Base-by-base conservation (phyloP, 2,797 vertebrate genomes). In the Varecia variegata region DNA sequence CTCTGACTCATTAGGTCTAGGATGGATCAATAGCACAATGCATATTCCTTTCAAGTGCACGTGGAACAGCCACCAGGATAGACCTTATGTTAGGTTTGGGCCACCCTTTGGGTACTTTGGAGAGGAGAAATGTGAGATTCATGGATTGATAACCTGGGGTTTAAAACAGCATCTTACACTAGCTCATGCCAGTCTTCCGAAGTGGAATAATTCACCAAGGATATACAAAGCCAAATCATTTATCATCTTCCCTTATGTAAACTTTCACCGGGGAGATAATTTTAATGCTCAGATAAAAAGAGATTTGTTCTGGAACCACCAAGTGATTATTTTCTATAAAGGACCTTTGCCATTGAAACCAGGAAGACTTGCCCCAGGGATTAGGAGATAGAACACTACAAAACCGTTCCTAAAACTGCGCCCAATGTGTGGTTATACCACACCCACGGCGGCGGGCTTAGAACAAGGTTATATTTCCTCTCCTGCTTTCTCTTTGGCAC, bases 401-500 rank as follows among this genome's bases (percentile, higher is more conserved):
- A 54, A 97, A 95, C 76, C 93, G 25, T 92, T 95, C 87, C 45
- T 97, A 89, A 84, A 89, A 93, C 81, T 94, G 82, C 90, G 70
- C 58, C 70, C 94, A 60, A 56, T 56, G 88, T 97, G 94, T 97
- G 89, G 87, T 92, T 84, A 90, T 50, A 88, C 65, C 92, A 83
- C 58, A 87, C 73, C 79, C 97, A 83, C 3, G 0, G 35, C 2
- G 62, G 84, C 8, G 1, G n/a, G 30, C 88, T 96, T 90, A 95
- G 95, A 96, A 97, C 3, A 89, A 94, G 81, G 43, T 11, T 20
- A 0, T 47, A 56, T 96, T 97, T 97, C 88, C 91, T 89, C 97
- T 97, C 70, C 15, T 43, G 77, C 43, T 43, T 97, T 94, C 95
- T 96, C 79, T 94, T 94, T 97, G 94, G 93, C 68, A 92, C 35